Evolutionary conservation across 2,888 invertebrate species (phyloP).

Genomic region (Beris morrisii): DNA sequence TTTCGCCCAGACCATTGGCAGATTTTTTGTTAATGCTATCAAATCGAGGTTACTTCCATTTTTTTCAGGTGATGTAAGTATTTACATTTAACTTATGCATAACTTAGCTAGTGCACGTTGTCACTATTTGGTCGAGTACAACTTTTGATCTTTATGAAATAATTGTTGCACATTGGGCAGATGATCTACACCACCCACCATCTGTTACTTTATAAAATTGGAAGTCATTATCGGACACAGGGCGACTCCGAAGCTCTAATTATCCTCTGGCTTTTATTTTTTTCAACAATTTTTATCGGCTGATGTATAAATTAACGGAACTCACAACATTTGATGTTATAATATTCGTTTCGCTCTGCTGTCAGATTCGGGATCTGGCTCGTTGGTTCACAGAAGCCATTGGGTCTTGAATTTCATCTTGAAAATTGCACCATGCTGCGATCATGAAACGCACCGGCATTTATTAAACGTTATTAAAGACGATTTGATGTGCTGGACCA

Average conservation of each 20-base stretch:
- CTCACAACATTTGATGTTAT: slow-evolving; percentile 21
- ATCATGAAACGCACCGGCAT: slow-evolving; percentile 29
- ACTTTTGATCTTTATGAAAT: no score
- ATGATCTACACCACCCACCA: no score
- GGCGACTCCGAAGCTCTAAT: not conserved
- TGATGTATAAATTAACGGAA: slow-evolving; percentile 24
- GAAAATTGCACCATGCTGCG: slow-evolving; percentile 29
- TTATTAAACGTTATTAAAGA: slow-evolving; percentile 31
- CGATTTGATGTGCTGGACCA: slow-evolving; percentile 15
- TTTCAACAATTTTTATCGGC: not conserved
- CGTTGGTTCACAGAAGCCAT: slow-evolving; percentile 13
- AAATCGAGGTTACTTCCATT: no score
- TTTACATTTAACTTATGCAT: no score
- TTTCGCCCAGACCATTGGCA: no score
- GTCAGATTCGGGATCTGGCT: slow-evolving; percentile 1
- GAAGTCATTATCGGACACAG: no score
- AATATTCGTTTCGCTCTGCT: slow-evolving; percentile 19
- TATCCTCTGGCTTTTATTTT: not conserved
- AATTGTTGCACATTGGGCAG: no score
- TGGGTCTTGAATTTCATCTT: slow-evolving; percentile 20
- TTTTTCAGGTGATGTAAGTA: no score
- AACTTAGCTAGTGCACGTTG: no score
- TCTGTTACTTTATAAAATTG: no score
- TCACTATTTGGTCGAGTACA: no score
- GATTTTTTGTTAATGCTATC: no score